Conservation (phyloP, 2,113 vertebrate genomes). For the Neogobius melanostomus region DNA sequence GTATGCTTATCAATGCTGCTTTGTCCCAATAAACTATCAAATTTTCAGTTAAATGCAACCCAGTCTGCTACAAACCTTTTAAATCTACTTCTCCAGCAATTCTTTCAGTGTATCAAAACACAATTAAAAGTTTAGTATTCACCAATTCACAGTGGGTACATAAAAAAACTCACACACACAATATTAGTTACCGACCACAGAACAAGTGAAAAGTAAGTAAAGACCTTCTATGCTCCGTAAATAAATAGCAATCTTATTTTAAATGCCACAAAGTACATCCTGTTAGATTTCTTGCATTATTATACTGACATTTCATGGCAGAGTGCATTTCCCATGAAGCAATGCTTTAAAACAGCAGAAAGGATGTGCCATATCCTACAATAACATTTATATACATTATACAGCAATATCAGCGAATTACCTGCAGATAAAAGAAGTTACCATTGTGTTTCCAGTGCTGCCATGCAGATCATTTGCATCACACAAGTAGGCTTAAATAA, state of each 20-base stretch:
- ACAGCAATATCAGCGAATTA: conserved; percentile 60
- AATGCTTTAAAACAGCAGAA: conserved; percentile 44
- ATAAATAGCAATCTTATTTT: conserved; percentile 20
- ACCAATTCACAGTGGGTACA: conserved; percentile 45
- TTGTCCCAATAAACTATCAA: neutral
- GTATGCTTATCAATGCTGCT: neutral
- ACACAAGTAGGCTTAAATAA: conserved; percentile 23
- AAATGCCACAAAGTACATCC: conserved; percentile 33
- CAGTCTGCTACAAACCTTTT: conserved; percentile 47
- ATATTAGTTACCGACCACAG: conserved; percentile 33
- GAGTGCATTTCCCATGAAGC: conserved; percentile 29
- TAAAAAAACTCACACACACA: conserved; percentile 37
- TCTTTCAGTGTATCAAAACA: conserved; percentile 20
- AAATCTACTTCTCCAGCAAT: conserved; percentile 6
- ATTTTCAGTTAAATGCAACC: conserved; percentile 25
- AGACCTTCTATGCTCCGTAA: conserved; percentile 19
- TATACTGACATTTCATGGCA: conserved; percentile 27
- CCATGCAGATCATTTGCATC: conserved; percentile 66
- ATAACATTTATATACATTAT: conserved; percentile 74
- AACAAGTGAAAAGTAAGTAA: conserved; percentile 11
- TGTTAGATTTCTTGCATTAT: conserved; percentile 27
- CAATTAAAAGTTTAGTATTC: conserved; percentile 17
- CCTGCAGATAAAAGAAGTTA: conserved; percentile 31
- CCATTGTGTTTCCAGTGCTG: conserved; percentile 44
- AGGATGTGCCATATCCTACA: conserved; percentile 45